Evolutionary conservation across 2,888 invertebrate genomes (phyloP), one percentile per base, ranked within the genome.

Genomic region (Synanthedon andrenaeformis): DNA sequence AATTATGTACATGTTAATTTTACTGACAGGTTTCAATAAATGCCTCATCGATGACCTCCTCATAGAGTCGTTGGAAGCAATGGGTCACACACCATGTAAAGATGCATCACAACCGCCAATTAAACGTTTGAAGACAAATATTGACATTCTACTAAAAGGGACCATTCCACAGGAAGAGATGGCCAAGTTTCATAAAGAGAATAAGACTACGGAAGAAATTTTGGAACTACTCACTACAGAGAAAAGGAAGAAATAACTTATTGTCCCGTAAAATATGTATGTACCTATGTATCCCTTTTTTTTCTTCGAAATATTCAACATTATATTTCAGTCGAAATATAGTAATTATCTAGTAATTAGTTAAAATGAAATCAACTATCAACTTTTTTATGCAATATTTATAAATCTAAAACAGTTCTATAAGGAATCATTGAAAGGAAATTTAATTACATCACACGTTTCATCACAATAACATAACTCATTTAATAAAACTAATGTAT

Each of bases 21-120:
- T 49, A 17, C 49, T 49, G 14, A 49, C 49, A 88, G 88, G 88
- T 56, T 91, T 91, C 76, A 90, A 91, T 79, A 91, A 90, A 65
- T 84, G 92, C 52, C 89, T 95, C 6, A 94, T 96, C 58, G 96
- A 96, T 71, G 93, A 95, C 59, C 92, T 96, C 3, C 88, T 96
- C 1, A 87, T 92, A 53, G 94, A 94, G 61, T 94, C 95, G 0
- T 88, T 96, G 48, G 90, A 92, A 68, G 90, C 92, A 42, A 94
- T 95, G 57, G 93, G 93, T 1, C 89, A 93, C 54, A 82, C 82
- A 17, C 91, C 93, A 1, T 91, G 92, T 60, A 89, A 89, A 56
- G 90, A 91, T 56, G 70, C 82, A 1, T 79, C 84, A 14, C 65
- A 92, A 3, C 73, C 88, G 1, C 91, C 91, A 6, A 86, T 92